Evolutionary conservation across 2,113 vertebrate genomes (phyloP), one percentile per base, ranked within the genome.

Genomic region (Atractosteus spatula): DNA sequence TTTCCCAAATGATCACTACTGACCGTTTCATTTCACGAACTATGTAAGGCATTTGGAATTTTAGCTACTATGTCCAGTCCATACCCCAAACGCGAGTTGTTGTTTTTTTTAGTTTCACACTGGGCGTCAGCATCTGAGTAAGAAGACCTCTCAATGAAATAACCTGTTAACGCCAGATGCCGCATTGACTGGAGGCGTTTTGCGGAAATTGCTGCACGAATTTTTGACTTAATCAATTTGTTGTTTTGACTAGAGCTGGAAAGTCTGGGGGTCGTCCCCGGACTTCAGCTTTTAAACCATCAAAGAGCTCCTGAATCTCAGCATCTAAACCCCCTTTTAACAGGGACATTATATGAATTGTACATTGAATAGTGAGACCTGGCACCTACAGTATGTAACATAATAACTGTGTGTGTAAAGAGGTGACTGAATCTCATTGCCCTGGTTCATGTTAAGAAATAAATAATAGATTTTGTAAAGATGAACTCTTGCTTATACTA

Each of bases 101-200:
- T 66, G 17, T 29, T 29, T 29, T 29, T 70, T 73, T 68, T 71
- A 55, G 47, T 57, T 14, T 73, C 65, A 47, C 41, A 56, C 16
- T 69, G 66, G 61, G 71, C 44, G 55, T 70, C 10, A 54, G 71
- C 55, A 62, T 66, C 3, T 17, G 29, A 63, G 63, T 68, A 61
- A 72, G 42, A 69, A 61, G 62, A 71, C 66, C 69, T 71, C 41
- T 54, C 41, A 64, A 55, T 72, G 70, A 72, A 71, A 43, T 63
- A 68, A 76, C 63, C 61, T 69, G 55, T 67, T 71, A 56, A 62
- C n/a, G 16, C 70, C 75, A 72, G 54, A 64, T 76, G 71, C 29
- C 69, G 75, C 54, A 43, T 45, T 63, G 71, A 68, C 61, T 76
- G 64, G n/a, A 63, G 66, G 51, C 47, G 57, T 57, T 72, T 29